phyloP scores from a whole-genome alignment of 2,888 invertebrate species.

The Orthonevra nobilis region DNA sequence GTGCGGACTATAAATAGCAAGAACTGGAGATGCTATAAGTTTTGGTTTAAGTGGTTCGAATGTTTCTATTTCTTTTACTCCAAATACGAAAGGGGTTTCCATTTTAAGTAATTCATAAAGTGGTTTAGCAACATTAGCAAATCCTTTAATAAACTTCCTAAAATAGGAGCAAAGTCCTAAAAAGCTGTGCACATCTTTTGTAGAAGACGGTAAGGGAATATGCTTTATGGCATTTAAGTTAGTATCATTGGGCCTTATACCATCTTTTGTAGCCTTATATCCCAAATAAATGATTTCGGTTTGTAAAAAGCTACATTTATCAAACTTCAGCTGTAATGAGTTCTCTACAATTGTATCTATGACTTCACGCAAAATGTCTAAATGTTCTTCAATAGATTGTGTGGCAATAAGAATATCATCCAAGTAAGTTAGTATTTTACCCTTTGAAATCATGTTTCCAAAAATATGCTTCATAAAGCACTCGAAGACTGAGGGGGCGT shows the following conservation, averaged over 20 bases:
- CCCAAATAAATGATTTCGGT: slow-evolving; percentile 10
- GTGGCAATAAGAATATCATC: slow-evolving; percentile 71
- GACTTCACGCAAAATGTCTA: slow-evolving; percentile 48
- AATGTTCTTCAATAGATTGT: slow-evolving; percentile 59
- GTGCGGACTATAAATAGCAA: background rate
- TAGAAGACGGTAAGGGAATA: no score
- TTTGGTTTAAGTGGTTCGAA: slow-evolving; percentile 69
- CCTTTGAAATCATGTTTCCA: slow-evolving; percentile 35
- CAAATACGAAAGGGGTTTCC: slow-evolving; percentile 54
- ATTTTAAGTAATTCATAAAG: slow-evolving; percentile 34
- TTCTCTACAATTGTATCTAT: slow-evolving; percentile 26
- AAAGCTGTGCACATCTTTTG: no score
- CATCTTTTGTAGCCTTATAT: background rate
- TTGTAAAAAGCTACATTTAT: slow-evolving; percentile 49
- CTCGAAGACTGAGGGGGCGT: slow-evolving; percentile 71
- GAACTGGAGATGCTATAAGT: background rate
- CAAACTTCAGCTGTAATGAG: slow-evolving; percentile 12
- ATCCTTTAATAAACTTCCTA: background rate
- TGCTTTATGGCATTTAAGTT: no score
- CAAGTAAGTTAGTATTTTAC: slow-evolving; percentile 67
- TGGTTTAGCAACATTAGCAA: slow-evolving; percentile 18
- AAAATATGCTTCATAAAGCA: slow-evolving; percentile 65
- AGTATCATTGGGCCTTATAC: slow-evolving; percentile 1
- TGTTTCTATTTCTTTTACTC: slow-evolving; percentile 51
- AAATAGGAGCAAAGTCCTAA: no score